phyloP scores from a whole-genome alignment of 2,888 invertebrate genomes.

The Luffia ferchaultella region DNA sequence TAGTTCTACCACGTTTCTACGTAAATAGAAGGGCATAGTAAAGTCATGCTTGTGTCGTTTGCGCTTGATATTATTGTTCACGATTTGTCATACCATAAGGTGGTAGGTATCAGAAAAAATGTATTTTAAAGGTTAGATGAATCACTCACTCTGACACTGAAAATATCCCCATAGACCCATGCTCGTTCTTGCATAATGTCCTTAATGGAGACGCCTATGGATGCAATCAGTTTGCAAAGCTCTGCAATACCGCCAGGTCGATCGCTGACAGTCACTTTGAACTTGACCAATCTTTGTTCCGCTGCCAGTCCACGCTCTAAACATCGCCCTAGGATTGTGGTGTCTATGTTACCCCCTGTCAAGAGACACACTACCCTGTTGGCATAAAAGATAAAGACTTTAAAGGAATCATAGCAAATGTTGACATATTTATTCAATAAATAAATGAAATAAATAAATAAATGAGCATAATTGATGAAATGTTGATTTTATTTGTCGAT shows the following conservation, averaged over 20 bases:
- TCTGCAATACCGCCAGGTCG: slow-evolving; percentile 90
- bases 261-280: slow-evolving; percentile 77
- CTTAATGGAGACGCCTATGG: slow-evolving; percentile 88
- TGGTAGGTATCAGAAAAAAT: too few species aligned
- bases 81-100: too few species aligned
- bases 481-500: too few species aligned
- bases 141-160: slow-evolving; percentile 60
- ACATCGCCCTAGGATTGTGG: slow-evolving; percentile 87
- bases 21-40: too few species aligned
- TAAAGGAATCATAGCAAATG: neutral
- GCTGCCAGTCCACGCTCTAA: slow-evolving; percentile 89
- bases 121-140: too few species aligned
- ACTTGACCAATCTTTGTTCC: slow-evolving; percentile 75
- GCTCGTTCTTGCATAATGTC: slow-evolving; percentile 96
- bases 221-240: slow-evolving; percentile 77
- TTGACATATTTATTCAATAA: neutral
- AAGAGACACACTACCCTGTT: slow-evolving; percentile 82
- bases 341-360: slow-evolving; percentile 93
- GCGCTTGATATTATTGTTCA: too few species aligned
- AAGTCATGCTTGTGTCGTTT: too few species aligned
- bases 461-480: too few species aligned
- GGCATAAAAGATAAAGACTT: slow-evolving; percentile 16
- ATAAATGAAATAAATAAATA: too few species aligned
- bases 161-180: slow-evolving; percentile 91
- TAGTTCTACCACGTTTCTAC: too few species aligned